Base-by-base conservation (phyloP, 2,888 invertebrate species). In the Idaea biselata region DNA sequence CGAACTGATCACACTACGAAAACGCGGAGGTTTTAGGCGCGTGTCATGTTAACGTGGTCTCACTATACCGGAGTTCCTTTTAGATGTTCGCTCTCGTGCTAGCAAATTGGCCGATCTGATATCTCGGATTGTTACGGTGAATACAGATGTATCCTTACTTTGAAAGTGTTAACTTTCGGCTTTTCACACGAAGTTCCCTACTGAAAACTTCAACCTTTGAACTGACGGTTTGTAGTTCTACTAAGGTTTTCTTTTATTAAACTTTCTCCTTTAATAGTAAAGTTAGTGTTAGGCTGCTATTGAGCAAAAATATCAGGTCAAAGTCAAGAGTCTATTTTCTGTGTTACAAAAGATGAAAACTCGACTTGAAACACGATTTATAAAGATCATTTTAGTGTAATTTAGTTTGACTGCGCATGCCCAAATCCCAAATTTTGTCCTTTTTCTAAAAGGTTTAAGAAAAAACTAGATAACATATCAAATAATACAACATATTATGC, bases 281-380 rank as follows among this genome's bases (percentile, higher is more conserved):
- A 4, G 58, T 60, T 60, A 60, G 59, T 59, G 64, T 57, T 44
- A 44, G 44, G 1, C 14, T 44, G 8, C 11, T 64, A 67, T 67
- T 64, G 62, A 60, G 64, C 64, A 62, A 61, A 61, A 62, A 64
- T n/a, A n/a, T n/a, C n/a, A n/a, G n/a, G n/a, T n/a, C 62, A 67
- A 62, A 2, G 7, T 32, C 11, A 11, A 8, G 32, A 1, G 32
- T 32, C 32, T 32, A 32, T 32, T 32, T 32, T 32, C 32, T 32
- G 6, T 32, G 6, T 8, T 32, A 32, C 6, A 32, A 32, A 32
- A n/a, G n/a, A n/a, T n/a, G n/a, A n/a, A n/a, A n/a, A n/a, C n/a
- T n/a, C n/a, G n/a, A n/a, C n/a, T n/a, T n/a, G n/a, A n/a, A n/a
- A n/a, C n/a, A n/a, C n/a, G n/a, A n/a, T n/a, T n/a, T n/a, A n/a